A percentile compares a stretch with the other conserved stretches of the same genome.
Evolutionary conservation across 1,140 invertebrate genomes (phyloP).

Genomic region (Mycetomoellerius zeteki): DNA sequence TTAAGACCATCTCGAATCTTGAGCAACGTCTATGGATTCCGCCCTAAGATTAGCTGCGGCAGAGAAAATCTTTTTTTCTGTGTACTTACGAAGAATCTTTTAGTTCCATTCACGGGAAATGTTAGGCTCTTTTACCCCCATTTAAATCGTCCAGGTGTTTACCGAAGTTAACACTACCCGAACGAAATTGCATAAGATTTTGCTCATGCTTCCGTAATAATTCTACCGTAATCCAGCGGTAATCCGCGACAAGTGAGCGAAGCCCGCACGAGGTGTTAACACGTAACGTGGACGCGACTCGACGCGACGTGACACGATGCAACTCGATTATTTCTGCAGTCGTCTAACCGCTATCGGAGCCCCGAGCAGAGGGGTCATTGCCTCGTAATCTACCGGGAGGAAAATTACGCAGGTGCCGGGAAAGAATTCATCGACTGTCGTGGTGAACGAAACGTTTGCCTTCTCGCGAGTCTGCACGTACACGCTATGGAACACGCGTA

Average conservation of each 20-base stretch:
- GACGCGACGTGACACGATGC: not conserved
- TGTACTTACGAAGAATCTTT: not conserved
- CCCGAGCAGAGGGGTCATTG: conserved; percentile 62
- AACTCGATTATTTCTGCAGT: conserved; percentile 7
- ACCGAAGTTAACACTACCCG: not conserved
- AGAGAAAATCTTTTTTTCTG: too few species aligned
- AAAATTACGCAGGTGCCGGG: conserved; percentile 66
- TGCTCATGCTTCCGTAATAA: not conserved
- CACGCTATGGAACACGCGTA: conserved; percentile 19
- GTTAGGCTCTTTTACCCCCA: not conserved
- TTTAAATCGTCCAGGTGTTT: not conserved
- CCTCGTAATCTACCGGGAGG: conserved; percentile 64
- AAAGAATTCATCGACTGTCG: conserved; percentile 57
- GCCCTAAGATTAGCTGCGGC: too few species aligned
- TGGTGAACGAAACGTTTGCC: not conserved
- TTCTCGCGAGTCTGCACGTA: conserved; percentile 27
- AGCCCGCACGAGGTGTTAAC: conserved; percentile 18
- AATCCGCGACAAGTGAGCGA: conserved; percentile 18
- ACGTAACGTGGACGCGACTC: conserved; percentile 9
- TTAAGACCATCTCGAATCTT: too few species aligned
- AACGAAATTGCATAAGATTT: conserved; percentile 17
- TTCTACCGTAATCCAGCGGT: conserved; percentile 2
- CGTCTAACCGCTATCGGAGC: conserved; percentile 47
- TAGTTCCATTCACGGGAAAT: not conserved
- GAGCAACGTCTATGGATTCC: too few species aligned